Base-by-base conservation (phyloP, 2,113 vertebrate genomes). In the Salvator merianae region DNA sequence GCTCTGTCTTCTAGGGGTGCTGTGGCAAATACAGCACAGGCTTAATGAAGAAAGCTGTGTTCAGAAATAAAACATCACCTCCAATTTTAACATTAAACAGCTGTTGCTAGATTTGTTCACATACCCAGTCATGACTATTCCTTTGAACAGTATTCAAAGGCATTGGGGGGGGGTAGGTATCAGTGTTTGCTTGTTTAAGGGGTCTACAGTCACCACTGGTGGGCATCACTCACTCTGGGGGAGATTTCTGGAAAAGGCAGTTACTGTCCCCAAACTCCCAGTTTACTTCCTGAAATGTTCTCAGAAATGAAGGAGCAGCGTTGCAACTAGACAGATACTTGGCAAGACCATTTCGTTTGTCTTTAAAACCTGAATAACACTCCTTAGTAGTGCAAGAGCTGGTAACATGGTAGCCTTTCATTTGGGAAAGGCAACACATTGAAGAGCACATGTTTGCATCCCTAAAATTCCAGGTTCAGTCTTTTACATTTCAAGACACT, bases 1-100 rank as follows among this genome's bases (percentile, higher is more conserved):
- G 94, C 90, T 94, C 77, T 65, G 77, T 18, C 28, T 76, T 69
- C 84, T 94, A 90, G 90, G 94, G 89, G 83, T 93, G 68, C 77
- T 65, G 50, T 63, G 76, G 76, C 66, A 63, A 79, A 72, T 30
- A 34, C 36, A 28, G 53, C 12, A 10, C 30, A 87, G 80, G 86
- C 85, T 91, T 74, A 80, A 1, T 88, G 84, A 76, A 91, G 83
- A 59, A 89, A 83, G 76, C 87, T 69, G 40, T 8, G 74, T 77
- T 89, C 77, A 63, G 83, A 85, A 79, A 79, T 79, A 40, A 85
- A 85, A 79, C 10, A 62, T 36, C 59, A 43, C 83, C 69, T 79
- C 50, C 47, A 30, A 34, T 78, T 92, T 87, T 77, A 90, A 55
- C 18, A 85, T 85, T 73, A 75, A 6, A 66, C 43, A 53, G 3